Evolutionary conservation across 2,113 vertebrate species (phyloP), one percentile per base, ranked within the genome.

Genomic region (Mungos mungo): DNA sequence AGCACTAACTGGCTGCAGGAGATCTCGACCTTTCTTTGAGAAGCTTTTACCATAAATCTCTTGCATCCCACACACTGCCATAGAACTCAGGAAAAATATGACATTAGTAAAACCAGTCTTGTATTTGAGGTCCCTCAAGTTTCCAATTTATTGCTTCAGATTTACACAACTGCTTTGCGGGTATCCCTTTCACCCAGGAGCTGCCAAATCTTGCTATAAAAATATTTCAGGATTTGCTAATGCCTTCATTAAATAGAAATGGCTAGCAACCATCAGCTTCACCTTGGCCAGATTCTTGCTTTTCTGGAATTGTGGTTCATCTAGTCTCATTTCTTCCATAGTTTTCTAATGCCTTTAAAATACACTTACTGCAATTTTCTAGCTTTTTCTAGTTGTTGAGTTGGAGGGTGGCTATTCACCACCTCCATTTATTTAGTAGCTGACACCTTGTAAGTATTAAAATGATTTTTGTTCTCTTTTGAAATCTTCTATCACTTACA

Each of bases 381-480:
- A 92, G 57, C 4, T 45, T 92, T 83, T 90, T 91, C n/a, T 52
- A 88, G 41, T 93, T 81, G 19, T 84, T 88, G 12, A 74, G 1
- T 82, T 29, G 38, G 25, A 90, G 25, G 25, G 72, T 93, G 41
- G 33, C 33, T 33, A 86, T 90, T 92, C 2, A 69, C 11, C 13
- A 18, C 50, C 45, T 96, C 47, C 10, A 54, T 93, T 63, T 91
- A 66, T 69, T 92, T 96, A 80, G 25, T 92, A 96, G 72, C 5
- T 52, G 79, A 68, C 88, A n/a, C 86, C 33, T 85, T 14, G 23
- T 74, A 83, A 90, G 86, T 81, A 82, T 68, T 79, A 83, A 89
- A 92, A 81, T 52, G 35, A 87, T 93, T 96, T 45, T 52, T 93
- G 33, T 77, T 81, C 81, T 93, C 41, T 66, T 93, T 71, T 87